Conservation (phyloP, 2,888 invertebrate genomes). For the Leucophenga montana region DNA sequence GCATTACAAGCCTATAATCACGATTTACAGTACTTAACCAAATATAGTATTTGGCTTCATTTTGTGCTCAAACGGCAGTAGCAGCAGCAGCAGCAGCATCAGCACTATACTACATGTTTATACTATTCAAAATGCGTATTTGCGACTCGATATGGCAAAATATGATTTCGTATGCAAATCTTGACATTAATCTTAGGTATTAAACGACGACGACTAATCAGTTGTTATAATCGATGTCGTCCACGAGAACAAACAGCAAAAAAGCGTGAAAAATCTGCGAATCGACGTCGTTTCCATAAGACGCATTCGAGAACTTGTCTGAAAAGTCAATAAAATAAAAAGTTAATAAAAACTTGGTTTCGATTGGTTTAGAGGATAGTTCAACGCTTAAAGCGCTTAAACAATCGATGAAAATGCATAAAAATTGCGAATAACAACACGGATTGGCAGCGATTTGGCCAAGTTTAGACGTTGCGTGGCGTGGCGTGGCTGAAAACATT, state of each 20-base stretch:
- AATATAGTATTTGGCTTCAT: conserved; percentile 39
- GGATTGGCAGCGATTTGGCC: conserved; percentile 30
- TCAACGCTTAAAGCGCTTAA: conserved; percentile 7
- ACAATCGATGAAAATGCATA: conserved; percentile 12
- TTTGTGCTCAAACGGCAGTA: conserved; percentile 6
- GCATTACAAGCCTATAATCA: too few species aligned
- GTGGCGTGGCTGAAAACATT: background rate
- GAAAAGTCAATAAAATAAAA: conserved; percentile 13
- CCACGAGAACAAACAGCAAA: conserved; percentile 39
- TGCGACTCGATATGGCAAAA: conserved; percentile 35
- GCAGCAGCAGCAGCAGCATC: too few species aligned
- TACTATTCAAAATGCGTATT: conserved; percentile 45
- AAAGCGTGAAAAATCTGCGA: conserved; percentile 62
- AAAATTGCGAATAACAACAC: background rate
- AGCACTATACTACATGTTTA: too few species aligned
- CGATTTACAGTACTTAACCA: conserved; percentile 34
- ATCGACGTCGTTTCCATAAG: background rate
- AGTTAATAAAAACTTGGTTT: conserved; percentile 7
- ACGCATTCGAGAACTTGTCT: conserved; percentile 38
- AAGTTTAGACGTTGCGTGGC: conserved; percentile 36
- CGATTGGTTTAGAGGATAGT: background rate
- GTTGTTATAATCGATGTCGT: conserved; percentile 19
- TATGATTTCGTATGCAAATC: conserved; percentile 65
- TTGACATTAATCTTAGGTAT: conserved; percentile 64
- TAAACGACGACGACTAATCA: conserved; percentile 40